Conservation (phyloP, 1,140 invertebrate genomes). For the Calephelis virginiensis region DNA sequence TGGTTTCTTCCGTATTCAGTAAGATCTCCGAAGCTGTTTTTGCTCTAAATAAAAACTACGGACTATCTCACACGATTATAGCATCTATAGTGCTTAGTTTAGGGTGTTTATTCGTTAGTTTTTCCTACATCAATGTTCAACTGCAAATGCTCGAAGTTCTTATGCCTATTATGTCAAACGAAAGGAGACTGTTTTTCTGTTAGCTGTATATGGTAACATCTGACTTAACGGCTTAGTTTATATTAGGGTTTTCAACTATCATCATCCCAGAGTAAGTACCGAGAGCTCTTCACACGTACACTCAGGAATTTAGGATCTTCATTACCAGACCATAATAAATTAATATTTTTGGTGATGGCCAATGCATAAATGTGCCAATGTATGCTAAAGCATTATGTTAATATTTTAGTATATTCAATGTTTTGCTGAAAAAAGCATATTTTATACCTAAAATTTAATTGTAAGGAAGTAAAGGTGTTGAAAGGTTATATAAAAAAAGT, state of each 20-base stretch:
- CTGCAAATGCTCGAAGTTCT: not conserved
- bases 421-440: too few relatives aligned
- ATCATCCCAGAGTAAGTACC: not conserved
- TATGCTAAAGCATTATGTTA: too few relatives aligned
- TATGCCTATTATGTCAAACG: slow-evolving; percentile 16
- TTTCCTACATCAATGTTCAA: not conserved
- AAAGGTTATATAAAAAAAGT: too few relatives aligned
- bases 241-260: not conserved
- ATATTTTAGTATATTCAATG: too few relatives aligned
- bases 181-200: not conserved
- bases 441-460: too few relatives aligned
- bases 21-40: slow-evolving; percentile 10
- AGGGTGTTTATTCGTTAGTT: not conserved
- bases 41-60: slow-evolving; percentile 5
- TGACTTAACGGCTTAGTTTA: slow-evolving; percentile 1
- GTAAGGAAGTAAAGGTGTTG: too few relatives aligned
- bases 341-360: too few relatives aligned
- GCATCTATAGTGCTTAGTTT: not conserved
- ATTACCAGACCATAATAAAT: too few relatives aligned
- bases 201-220: slow-evolving; percentile 6
- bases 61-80: not conserved
- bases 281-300: too few relatives aligned
- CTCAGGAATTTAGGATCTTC: too few relatives aligned
- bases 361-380: too few relatives aligned
- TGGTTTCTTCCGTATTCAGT: slow-evolving; percentile 21